Percentiles rank a stretch among this genome's conserved stretches.
These are phyloP conservation scores for Stramonita haemastoma DNA, from an alignment of 2,888 invertebrate species.

Conservation along the genomic window DNA sequence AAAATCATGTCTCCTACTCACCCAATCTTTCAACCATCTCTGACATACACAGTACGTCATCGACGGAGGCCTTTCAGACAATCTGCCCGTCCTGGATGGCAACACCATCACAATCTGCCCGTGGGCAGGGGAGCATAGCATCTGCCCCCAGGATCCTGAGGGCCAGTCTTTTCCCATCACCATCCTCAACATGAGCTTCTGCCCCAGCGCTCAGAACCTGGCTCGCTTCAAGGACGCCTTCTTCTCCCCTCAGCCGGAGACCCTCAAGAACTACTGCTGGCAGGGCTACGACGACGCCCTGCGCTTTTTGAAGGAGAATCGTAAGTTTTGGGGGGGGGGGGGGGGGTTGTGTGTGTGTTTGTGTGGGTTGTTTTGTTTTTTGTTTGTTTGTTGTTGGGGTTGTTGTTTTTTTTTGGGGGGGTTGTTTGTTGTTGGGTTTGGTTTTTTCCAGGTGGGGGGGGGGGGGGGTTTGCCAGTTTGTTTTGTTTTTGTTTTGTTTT, in stretches of 20 bases:
- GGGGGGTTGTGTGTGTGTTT: too few relatives aligned
- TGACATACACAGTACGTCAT: background rate
- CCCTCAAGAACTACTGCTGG: slow-evolving; percentile 44
- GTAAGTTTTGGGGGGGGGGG: slow-evolving; percentile 26
- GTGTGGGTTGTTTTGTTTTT: too few relatives aligned
- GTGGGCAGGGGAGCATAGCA: slow-evolving; percentile 48
- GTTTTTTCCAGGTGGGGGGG: too few relatives aligned
- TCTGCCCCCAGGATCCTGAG: slow-evolving; percentile 46
- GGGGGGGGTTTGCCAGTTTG: too few relatives aligned
- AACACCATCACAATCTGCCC: slow-evolving; percentile 50
- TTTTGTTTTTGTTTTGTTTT: too few relatives aligned
- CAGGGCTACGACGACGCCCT: slow-evolving; percentile 47
- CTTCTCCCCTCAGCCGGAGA: slow-evolving; percentile 40
- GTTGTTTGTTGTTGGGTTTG: too few relatives aligned
- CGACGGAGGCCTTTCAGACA: slow-evolving; percentile 49
- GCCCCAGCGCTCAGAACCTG: slow-evolving; percentile 45
- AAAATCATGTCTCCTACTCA: background rate
- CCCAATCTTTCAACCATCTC: background rate
- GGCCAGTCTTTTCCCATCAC: slow-evolving; percentile 41
- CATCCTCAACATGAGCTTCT: slow-evolving; percentile 44
- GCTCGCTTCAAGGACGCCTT: slow-evolving; percentile 47
- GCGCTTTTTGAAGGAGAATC: slow-evolving; percentile 40
- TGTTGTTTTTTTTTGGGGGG: too few relatives aligned
- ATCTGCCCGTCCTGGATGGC: slow-evolving; percentile 44
- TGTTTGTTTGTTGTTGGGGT: too few relatives aligned